Evolutionary conservation across 2,113 vertebrate genomes (phyloP).

Genomic region (Himantopus leucocephalus): DNA sequence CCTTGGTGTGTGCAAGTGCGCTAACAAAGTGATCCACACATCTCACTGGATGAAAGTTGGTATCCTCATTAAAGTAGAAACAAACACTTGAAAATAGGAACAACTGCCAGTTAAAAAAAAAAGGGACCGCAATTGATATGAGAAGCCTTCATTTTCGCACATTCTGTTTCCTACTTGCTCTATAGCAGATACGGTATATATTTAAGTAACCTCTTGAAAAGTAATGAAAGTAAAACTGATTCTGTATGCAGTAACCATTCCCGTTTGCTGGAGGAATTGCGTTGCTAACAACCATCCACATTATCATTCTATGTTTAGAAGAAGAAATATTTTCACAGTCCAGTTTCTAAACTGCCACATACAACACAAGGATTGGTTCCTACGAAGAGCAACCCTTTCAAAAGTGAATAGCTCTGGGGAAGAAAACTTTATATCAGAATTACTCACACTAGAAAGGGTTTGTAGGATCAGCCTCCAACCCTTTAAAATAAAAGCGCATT

Average conservation of each 20-base stretch:
- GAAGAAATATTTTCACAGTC: slow-evolving; percentile 34
- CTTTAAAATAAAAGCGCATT: slow-evolving; percentile 18
- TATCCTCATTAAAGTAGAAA: slow-evolving; percentile 84
- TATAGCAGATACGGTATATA: background rate
- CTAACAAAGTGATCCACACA: slow-evolving; percentile 78
- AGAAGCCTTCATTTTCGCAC: slow-evolving; percentile 29
- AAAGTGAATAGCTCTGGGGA: background rate
- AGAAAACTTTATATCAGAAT: slow-evolving; percentile 1
- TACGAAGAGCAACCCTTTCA: background rate
- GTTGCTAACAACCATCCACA: slow-evolving; percentile 11
- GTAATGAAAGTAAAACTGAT: slow-evolving; percentile 65
- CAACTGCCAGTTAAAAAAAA: slow-evolving; percentile 70
- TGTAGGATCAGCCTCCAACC: background rate
- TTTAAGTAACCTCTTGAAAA: slow-evolving; percentile 61
- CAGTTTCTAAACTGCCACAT: slow-evolving; percentile 7
- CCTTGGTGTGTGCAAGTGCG: slow-evolving; percentile 67
- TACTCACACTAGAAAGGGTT: background rate
- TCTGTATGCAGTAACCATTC: slow-evolving; percentile 30
- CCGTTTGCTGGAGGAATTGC: slow-evolving; percentile 19
- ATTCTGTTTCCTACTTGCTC: slow-evolving; percentile 46
- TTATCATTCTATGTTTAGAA: slow-evolving; percentile 7
- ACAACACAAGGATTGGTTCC: background rate
- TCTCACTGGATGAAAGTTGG: slow-evolving; percentile 80
- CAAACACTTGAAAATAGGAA: slow-evolving; percentile 80
- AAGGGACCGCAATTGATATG: slow-evolving; percentile 27